phyloP scores from a whole-genome alignment of 2,113 vertebrate species.

The Cebus imitator region DNA sequence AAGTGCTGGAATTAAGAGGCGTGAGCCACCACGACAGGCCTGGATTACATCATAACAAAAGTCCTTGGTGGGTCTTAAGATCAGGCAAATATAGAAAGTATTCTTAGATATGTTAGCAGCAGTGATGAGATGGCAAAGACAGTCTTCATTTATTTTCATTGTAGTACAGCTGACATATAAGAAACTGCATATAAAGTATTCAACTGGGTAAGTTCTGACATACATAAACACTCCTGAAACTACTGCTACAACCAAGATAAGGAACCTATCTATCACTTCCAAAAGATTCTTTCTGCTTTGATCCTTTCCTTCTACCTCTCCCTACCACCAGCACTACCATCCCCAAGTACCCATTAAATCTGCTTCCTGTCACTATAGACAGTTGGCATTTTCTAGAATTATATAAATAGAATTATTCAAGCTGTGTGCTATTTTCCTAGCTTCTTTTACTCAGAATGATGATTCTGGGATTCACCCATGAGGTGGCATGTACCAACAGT shows the following conservation, averaged over 20 bases:
- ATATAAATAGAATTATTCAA: not conserved
- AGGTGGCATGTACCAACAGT: not conserved
- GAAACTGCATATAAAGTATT: not conserved
- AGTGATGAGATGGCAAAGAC: not conserved
- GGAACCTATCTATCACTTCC: not conserved
- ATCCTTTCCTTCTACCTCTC: not conserved
- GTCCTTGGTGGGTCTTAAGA: not conserved
- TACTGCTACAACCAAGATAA: not conserved
- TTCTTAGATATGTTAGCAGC: not conserved
- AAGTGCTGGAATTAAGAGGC: too few relatives aligned
- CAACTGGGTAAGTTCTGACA: not conserved
- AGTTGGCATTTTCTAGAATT: not conserved
- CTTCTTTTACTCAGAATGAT: conserved; percentile 19
- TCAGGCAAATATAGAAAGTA: not conserved
- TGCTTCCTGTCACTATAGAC: not conserved
- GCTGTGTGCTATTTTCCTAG: not conserved
- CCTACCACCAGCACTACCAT: not conserved
- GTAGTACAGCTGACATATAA: not conserved
- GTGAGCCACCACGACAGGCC: too few relatives aligned
- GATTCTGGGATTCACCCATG: not conserved
- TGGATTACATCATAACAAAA: not conserved
- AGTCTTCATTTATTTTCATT: conserved; percentile 11
- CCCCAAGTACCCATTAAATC: not conserved
- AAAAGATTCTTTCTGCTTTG: not conserved
- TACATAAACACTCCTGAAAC: not conserved